phyloP scores from a whole-genome alignment of 2,888 invertebrate species.

The Allophyes oxyacanthae region DNA sequence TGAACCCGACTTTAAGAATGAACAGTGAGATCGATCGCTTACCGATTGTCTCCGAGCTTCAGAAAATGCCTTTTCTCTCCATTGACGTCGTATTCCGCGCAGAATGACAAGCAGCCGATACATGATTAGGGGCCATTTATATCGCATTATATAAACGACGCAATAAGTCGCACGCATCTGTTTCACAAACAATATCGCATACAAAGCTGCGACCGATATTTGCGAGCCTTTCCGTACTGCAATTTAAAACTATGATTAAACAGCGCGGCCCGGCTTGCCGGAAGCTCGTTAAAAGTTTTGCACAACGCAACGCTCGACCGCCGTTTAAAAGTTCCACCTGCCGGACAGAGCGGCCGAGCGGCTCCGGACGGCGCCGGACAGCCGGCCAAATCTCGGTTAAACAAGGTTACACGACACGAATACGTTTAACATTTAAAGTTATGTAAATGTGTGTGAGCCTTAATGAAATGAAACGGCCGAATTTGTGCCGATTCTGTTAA shows the following conservation, averaged over 20 bases:
- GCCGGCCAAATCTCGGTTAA: constrained; percentile 33
- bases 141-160: not conserved
- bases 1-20: constrained; percentile 13
- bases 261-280: constrained; percentile 35
- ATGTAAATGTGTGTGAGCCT: constrained; percentile 47
- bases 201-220: constrained; percentile 19
- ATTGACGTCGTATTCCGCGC: constrained; percentile 10
- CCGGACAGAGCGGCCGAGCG: constrained; percentile 30
- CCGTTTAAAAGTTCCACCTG: constrained; percentile 54
- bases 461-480: constrained; percentile 47
- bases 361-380: constrained; percentile 19
- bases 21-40: constrained; percentile 4
- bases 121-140: not conserved
- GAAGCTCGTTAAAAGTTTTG: constrained; percentile 59
- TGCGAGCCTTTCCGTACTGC: constrained; percentile 26
- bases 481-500: constrained; percentile 46
- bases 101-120: constrained; percentile 22
- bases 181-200: constrained; percentile 3
- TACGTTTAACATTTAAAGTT: constrained; percentile 42
- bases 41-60: constrained; percentile 15
- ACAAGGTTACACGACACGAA: constrained; percentile 42
- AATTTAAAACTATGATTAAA: constrained; percentile 57
- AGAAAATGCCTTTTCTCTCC: constrained; percentile 17
- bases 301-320: constrained; percentile 42
- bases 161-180: constrained; percentile 18